phyloP scores from a whole-genome alignment of 2,797 vertebrate genomes.

The Apogon talboti region DNA sequence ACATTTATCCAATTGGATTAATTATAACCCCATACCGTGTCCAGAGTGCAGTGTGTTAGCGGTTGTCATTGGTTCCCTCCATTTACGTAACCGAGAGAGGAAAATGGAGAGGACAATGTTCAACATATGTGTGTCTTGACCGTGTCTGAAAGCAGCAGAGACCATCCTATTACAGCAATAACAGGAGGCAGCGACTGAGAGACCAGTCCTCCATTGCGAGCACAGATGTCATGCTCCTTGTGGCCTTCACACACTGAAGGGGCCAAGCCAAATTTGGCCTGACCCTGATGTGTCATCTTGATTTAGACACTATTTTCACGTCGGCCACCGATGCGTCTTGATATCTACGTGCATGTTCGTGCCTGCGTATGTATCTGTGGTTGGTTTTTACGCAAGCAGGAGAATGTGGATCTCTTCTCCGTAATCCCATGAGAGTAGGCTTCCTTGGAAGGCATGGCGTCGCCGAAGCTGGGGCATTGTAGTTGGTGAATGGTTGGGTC shows the following conservation, averaged over 20 bases:
- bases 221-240: conserved; percentile 75
- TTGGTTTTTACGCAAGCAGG: conserved; percentile 42
- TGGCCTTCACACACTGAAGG: conserved; percentile 74
- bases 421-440: conserved; percentile 72
- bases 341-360: conserved; percentile 46
- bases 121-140: conserved; percentile 59
- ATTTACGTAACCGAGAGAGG: conserved; percentile 41
- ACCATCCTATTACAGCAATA: conserved; percentile 52
- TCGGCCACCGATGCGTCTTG: conserved; percentile 48
- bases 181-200: conserved; percentile 55
- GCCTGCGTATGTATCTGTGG: conserved; percentile 8
- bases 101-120: conserved; percentile 49
- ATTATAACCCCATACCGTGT: conserved; percentile 30
- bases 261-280: conserved; percentile 71
- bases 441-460: conserved; percentile 71
- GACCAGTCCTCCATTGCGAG: conserved; percentile 56
- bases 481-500: conserved; percentile 68
- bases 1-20: conserved; percentile 52
- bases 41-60: conserved; percentile 26
- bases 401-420: conserved; percentile 60
- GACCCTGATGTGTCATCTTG: conserved; percentile 81
- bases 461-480: conserved; percentile 66
- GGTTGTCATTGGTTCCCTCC: conserved; percentile 41
- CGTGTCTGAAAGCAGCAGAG: conserved; percentile 56
- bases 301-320: conserved; percentile 68